Base-by-base conservation (phyloP, 2,113 vertebrate species). In the Lagopus muta region DNA sequence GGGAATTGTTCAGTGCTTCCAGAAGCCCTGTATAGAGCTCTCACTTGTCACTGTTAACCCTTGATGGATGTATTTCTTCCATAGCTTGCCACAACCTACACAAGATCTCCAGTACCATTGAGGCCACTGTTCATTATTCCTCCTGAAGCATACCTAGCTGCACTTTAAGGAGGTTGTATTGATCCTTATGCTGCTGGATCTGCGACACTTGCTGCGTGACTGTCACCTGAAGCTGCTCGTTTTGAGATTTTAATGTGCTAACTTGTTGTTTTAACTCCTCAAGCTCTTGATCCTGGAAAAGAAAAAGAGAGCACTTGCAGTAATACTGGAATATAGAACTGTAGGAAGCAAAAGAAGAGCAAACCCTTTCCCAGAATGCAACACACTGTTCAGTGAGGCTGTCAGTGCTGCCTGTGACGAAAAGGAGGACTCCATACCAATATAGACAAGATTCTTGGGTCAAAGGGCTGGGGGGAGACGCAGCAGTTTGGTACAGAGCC, bases 151-250 rank as follows among this genome's bases (percentile, higher is more conserved):
- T 96, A 99, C 99, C 99, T 88, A 99, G 95, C 90, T 99, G 99
- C 19, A 99, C 97, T 97, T 99, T 99, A 67, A 99, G 98, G 92
- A 99, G 98, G 96, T 99, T 99, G 91, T 99, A 99, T 45, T 99
- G 99, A 96, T 99, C 99, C 93, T 99, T 99, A 82, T 99, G 99
- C 94, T 99, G 99, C 69, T 99, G 99, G 95, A 99, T 99, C 98
- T 99, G 99, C 5, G 98, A 98, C 16, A 98, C 94, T 88, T 99
- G 99, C 90, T 99, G 99, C 3, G 98, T 98, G 78, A 99, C 82
- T 10, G 98, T 98, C 14, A 95, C 93, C 93, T 99, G 98, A 54
- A 99, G 96, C 95, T 99, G 98, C 40, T 99, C 99, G 1, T 98
- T 99, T 82, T 99, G 98, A 74, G 97, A 95, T 8, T 97, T 97